Evolutionary conservation across 2,113 vertebrate genomes (phyloP).

Genomic region (Brienomyrus brachyistius): DNA sequence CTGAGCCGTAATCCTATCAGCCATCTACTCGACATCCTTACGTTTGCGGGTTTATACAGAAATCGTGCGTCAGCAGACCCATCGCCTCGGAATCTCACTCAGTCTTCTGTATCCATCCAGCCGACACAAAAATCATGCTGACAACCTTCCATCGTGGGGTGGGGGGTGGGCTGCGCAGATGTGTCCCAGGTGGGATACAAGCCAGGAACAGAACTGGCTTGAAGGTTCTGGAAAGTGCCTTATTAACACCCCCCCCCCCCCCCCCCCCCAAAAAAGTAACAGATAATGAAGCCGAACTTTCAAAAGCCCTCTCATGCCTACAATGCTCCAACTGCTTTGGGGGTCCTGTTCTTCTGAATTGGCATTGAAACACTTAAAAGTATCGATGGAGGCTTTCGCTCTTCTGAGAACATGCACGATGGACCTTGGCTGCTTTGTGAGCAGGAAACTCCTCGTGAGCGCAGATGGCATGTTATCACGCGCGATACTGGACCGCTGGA

Average conservation of each 20-base stretch:
- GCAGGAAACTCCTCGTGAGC: not conserved
- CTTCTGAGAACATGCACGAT: not conserved
- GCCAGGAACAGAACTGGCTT: not conserved
- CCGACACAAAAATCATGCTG: not conserved
- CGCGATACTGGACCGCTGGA: not conserved
- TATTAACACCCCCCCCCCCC: not conserved
- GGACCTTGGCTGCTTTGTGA: not conserved
- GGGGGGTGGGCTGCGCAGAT: not conserved
- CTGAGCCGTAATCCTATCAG: not conserved
- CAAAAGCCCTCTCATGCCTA: not conserved
- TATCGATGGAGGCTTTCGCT: not conserved
- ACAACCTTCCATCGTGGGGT: not conserved
- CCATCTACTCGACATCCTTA: not conserved
- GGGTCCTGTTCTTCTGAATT: not conserved
- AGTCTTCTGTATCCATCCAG: not conserved
- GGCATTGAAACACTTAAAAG: not conserved
- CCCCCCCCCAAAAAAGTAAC: not conserved
- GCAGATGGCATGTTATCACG: not conserved
- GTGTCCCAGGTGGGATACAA: not conserved
- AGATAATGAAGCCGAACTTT: not conserved
- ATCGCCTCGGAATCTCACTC: not conserved
- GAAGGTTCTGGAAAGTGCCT: not conserved
- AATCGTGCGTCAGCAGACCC: not conserved
- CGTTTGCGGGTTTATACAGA: not conserved
- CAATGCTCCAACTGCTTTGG: not conserved